phyloP scores from a whole-genome alignment of 2,113 vertebrate species.

The Apeltes quadracus region DNA sequence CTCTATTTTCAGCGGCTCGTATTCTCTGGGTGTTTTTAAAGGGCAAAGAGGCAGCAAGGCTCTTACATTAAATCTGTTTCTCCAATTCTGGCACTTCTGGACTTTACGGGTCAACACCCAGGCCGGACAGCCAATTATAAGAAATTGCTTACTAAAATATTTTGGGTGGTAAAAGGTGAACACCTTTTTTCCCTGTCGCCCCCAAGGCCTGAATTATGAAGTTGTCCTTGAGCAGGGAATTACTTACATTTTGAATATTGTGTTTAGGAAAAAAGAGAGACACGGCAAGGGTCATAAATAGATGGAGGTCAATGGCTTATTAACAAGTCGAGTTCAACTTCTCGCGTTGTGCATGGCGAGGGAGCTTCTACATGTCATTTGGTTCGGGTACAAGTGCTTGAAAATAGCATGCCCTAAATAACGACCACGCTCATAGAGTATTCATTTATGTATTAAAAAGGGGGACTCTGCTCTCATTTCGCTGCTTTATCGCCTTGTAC shows the following conservation, averaged over 20 bases:
- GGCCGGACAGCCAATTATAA: constrained; percentile 81
- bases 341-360: constrained; percentile 38
- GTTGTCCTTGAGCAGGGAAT: constrained; percentile 79
- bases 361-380: constrained; percentile 71
- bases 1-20: constrained; percentile 87
- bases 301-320: constrained; percentile 78
- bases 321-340: constrained; percentile 66
- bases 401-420: constrained; percentile 79
- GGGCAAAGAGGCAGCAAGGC: constrained; percentile 76
- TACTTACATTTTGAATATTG: constrained; percentile 81
- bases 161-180: constrained; percentile 81
- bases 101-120: constrained; percentile 80
- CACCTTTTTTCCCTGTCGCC: constrained; percentile 65
- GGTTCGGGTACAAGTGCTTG: constrained; percentile 60
- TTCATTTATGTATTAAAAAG: constrained; percentile 85
- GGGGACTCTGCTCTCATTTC: constrained; percentile 77
- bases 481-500: constrained; percentile 80
- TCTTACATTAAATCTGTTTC: constrained; percentile 79
- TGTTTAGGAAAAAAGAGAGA: constrained; percentile 63
- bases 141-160: constrained; percentile 84
- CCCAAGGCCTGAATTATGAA: constrained; percentile 73
- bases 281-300: constrained; percentile 74
- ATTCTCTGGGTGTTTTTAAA: constrained; percentile 80
- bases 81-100: constrained; percentile 81
- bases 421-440: constrained; percentile 82